phyloP scores from a whole-genome alignment of 92 coral and sea anemone genomes.

The Paragorgia papillata region DNA sequence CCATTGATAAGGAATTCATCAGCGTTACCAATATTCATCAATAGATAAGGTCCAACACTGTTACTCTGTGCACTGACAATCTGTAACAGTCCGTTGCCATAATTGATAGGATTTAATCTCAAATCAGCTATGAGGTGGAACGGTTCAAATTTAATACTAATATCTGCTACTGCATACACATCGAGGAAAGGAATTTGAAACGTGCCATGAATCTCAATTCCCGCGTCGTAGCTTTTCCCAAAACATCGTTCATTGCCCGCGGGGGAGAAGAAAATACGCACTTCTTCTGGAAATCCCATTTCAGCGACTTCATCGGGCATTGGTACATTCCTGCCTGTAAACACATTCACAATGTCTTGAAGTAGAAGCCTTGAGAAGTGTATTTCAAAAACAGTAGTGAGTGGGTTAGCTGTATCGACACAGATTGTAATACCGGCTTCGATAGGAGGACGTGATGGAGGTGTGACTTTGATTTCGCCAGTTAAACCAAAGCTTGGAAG shows the following conservation, averaged over 20 bases:
- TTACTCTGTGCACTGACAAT: constrained; percentile 21
- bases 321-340: neutral
- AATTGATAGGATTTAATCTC: constrained; percentile 10
- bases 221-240: constrained; percentile 18
- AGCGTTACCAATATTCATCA: neutral
- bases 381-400: constrained; percentile 21
- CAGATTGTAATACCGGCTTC: constrained; percentile 11
- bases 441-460: neutral
- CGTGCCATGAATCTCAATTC: constrained; percentile 17
- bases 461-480: constrained; percentile 11
- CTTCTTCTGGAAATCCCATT: constrained; percentile 23
- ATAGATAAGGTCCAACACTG: constrained; percentile 3
- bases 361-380: constrained; percentile 22
- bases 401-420: constrained; percentile 6
- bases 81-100: constrained; percentile 11
- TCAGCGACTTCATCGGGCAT: neutral
- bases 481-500: constrained; percentile 33
- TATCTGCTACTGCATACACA: neutral
- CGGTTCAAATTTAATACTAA: neutral
- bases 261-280: constrained; percentile 5
- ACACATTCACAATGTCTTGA: constrained; percentile 10
- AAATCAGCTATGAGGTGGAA: constrained; percentile 19
- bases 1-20: constrained; percentile 5
- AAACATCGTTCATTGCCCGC: constrained; percentile 9
- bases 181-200: constrained; percentile 33